Conservation (phyloP, 2,888 invertebrate species). For the Hydropsyche betteni region DNA sequence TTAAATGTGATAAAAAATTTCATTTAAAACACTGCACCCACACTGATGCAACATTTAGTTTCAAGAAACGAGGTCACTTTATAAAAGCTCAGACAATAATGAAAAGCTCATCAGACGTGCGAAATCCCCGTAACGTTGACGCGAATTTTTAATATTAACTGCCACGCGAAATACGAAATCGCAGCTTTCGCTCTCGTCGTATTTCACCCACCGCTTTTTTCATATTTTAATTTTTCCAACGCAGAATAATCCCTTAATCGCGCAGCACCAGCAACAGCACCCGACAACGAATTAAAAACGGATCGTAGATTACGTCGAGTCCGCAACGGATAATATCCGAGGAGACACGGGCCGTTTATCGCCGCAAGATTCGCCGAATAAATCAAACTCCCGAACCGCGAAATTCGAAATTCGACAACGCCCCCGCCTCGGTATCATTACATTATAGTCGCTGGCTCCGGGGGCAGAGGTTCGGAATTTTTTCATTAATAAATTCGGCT, state of each 20-base stretch:
- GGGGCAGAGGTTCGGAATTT: slow-evolving; percentile 14
- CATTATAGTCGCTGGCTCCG: no score
- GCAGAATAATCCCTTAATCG: slow-evolving; percentile 21
- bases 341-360: not conserved
- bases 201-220: not conserved
- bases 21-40: not conserved
- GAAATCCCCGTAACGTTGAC: slow-evolving; percentile 9
- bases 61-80: no score
- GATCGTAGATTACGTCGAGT: slow-evolving; percentile 21
- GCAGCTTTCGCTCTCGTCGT: not conserved
- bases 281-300: slow-evolving; percentile 10
- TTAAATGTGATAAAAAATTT: no score
- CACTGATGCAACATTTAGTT: not conserved
- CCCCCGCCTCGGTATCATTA: no score
- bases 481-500: slow-evolving; percentile 47
- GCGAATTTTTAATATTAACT: slow-evolving; percentile 13
- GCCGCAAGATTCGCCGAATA: not conserved
- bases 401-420: not conserved
- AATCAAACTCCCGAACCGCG: slow-evolving; percentile 1
- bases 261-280: not conserved
- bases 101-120: slow-evolving; percentile 24
- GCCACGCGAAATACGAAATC: not conserved
- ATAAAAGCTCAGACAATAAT: not conserved
- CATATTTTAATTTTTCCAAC: not conserved
- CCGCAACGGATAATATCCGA: not conserved